These are phyloP conservation scores for Cheilosia vulpina DNA, from an alignment of 2,888 invertebrate species.

Conservation along the genomic window DNA sequence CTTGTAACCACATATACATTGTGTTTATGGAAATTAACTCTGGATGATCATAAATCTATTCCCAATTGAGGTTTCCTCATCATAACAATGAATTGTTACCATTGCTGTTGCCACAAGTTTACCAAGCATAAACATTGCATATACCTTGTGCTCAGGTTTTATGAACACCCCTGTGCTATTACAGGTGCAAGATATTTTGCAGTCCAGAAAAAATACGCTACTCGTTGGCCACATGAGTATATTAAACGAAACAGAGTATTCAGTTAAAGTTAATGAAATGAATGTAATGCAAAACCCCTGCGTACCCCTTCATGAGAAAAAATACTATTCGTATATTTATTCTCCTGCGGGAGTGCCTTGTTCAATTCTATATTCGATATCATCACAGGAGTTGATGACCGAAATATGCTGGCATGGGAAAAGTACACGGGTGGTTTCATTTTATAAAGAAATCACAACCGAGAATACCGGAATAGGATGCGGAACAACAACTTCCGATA, in stretches of 20 bases:
- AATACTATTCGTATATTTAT: background rate
- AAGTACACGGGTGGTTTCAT: background rate
- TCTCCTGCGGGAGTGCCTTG: background rate
- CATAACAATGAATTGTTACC: slow-evolving; percentile 19
- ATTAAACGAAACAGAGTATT: background rate
- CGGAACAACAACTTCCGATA: slow-evolving; percentile 66
- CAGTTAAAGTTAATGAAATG: background rate
- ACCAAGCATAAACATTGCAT: slow-evolving; percentile 40
- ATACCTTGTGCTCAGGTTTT: too few species aligned
- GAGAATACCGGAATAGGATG: slow-evolving; percentile 54
- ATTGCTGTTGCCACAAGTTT: slow-evolving; percentile 32
- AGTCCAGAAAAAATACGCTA: background rate
- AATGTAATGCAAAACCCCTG: background rate
- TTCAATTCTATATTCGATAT: background rate
- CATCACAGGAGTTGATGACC: slow-evolving; percentile 22
- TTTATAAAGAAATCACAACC: slow-evolving; percentile 42
- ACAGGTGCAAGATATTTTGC: background rate
- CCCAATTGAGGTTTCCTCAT: slow-evolving; percentile 6
- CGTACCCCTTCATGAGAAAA: slow-evolving; percentile 29
- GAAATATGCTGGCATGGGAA: slow-evolving; percentile 65
- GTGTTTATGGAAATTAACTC: slow-evolving; percentile 39
- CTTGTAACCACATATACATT: slow-evolving; percentile 30
- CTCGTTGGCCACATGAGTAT: background rate
- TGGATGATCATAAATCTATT: slow-evolving; percentile 23
- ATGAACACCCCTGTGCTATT: background rate